Evolutionary conservation across 2,797 vertebrate species (phyloP), one percentile per base, ranked within the genome.

Genomic region (Phoebastria nigripes): DNA sequence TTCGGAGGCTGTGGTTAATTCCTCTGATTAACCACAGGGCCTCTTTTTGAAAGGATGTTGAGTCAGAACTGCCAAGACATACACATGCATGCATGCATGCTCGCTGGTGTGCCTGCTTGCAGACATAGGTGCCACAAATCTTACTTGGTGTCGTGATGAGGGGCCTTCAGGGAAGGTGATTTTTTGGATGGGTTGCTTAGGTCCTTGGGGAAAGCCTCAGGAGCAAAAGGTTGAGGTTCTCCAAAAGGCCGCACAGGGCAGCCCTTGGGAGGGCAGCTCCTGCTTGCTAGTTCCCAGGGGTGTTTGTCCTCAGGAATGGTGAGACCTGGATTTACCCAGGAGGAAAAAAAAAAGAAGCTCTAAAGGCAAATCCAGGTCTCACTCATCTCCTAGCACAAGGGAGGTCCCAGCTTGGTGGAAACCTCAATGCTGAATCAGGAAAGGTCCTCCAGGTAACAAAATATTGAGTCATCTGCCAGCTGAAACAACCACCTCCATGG

Each of bases 1-100:
- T 90, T 82, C 2, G 20, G 24, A 91, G 78, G 70, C 7, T 59
- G 86, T 79, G 81, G 95, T 90, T 90, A 91, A 87, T 79, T 12
- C 90, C 85, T 79, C 85, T 67, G 90, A 67, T 19, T 37, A 83
- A 81, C 86, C 92, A 78, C 89, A 47, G 80, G 87, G 87, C 58
- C 93, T 76, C 78, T 80, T 90, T 90, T 65, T 71, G 87, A 61
- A 66, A 55, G 51, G 72, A 49, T 21, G 19, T 41, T 15, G 72
- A 81, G 49, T 12, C 20, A 85, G 65, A 31, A 51, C 88, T 55
- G 90, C 93, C 90, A 84, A 37, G 88, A 26, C 70, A 70, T 24
- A 65, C 70, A 61, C 31, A 66, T 58, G 65, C 69, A 59, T 18
- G 52, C 46, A 22, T 15, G 35, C 55, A 35, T 65, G 71, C 83